Conservation (phyloP, 1,140 invertebrate species). For the Spodoptera frugiperda region DNA sequence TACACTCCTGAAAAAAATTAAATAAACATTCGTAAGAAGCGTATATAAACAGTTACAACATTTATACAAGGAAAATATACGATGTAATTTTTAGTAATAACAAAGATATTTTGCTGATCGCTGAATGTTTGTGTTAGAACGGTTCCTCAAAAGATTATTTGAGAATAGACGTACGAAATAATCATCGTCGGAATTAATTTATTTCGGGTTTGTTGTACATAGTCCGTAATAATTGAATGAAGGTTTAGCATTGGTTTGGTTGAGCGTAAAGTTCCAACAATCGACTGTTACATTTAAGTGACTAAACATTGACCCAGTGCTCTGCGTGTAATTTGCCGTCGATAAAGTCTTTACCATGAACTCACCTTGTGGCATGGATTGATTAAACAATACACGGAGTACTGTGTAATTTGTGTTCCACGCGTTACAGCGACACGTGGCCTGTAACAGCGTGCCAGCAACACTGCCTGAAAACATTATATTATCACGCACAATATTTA, state of each 20-base stretch:
- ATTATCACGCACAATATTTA: neutral
- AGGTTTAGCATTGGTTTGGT: conserved; percentile 1
- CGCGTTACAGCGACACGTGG: conserved; percentile 22
- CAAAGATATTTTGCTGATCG: neutral
- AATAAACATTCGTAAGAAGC: neutral
- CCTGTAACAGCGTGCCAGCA: conserved; percentile 2
- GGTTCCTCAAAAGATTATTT: neutral
- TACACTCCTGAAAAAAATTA: neutral
- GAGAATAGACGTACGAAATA: neutral
- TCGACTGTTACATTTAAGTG: conserved; percentile 41
- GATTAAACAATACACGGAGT: conserved; percentile 31
- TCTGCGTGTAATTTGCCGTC: conserved; percentile 58
- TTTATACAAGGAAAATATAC: neutral
- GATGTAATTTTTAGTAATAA: neutral
- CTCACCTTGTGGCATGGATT: conserved; percentile 54
- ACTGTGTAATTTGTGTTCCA: conserved; percentile 18
- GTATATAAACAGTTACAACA: neutral
- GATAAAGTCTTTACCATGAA: conserved; percentile 61
- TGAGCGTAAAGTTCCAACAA: conserved; percentile 18
- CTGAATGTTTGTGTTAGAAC: neutral
- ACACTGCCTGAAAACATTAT: neutral
- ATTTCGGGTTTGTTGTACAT: neutral
- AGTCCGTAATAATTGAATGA: neutral
- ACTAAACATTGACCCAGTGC: conserved; percentile 67
- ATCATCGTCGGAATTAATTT: conserved; percentile 6